A percentile compares a stretch with the other conserved stretches of the same genome.
Conservation (phyloP, 2,797 vertebrate genomes). For the Semaprochilodus insignis region DNA sequence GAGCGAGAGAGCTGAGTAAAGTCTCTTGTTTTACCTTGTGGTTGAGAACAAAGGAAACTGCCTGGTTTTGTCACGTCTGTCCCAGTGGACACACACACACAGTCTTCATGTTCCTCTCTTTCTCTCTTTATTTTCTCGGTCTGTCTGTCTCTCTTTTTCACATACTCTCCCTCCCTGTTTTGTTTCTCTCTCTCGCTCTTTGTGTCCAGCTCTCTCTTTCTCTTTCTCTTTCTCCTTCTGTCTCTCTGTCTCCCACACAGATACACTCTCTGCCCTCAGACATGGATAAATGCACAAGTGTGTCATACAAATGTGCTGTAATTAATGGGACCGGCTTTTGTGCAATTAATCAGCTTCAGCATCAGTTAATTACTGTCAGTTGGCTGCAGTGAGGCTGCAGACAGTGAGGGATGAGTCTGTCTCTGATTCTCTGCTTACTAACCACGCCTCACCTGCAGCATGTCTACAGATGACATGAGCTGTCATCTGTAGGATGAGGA, state of each 20-base stretch:
- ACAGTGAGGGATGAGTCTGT: constrained; percentile 39
- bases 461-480: too few species aligned
- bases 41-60: constrained; percentile 53
- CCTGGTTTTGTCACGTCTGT: constrained; percentile 60
- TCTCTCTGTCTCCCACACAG: constrained; percentile 19
- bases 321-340: constrained; percentile 66
- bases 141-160: constrained; percentile 53
- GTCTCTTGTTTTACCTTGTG: constrained; percentile 26
- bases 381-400: constrained; percentile 29
- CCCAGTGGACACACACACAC: constrained; percentile 16
- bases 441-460: constrained; percentile 36
- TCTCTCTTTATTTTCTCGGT: not conserved
- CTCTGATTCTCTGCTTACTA: constrained; percentile 26
- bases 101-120: constrained; percentile 46
- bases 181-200: constrained; percentile 44
- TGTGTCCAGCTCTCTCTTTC: not conserved
- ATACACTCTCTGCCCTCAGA: constrained; percentile 48
- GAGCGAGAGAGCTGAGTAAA: constrained; percentile 30
- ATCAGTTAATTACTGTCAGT: constrained; percentile 63
- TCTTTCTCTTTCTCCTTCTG: constrained; percentile 55
- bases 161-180: constrained; percentile 13
- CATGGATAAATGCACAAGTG: constrained; percentile 62
- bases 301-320: constrained; percentile 65
- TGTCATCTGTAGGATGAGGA: not conserved
- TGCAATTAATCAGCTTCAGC: constrained; percentile 66